Evolutionary conservation across 2,888 invertebrate genomes (phyloP), one percentile per base, ranked within the genome.

Genomic region (Uropetala carovei): DNA sequence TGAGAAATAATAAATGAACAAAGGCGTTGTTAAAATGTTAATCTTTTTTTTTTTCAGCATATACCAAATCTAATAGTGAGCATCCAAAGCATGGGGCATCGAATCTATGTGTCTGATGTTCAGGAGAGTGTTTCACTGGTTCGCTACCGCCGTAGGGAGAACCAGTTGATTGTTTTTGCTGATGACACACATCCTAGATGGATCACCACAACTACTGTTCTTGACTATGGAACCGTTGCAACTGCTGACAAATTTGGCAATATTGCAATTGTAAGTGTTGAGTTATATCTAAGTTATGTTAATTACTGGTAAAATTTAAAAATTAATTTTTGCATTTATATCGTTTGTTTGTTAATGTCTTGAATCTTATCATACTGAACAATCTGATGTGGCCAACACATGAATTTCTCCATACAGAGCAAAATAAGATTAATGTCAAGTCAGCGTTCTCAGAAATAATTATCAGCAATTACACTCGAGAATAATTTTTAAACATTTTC

Each of bases 211-310:
- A 98, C 98, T 5, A 97, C 98, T 93, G 96, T 99, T 92, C 95
- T 99, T 91, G 99, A 99, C 95, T 99, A 99, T 94, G 98, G 99
- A 94, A 99, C 99, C 0, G 97, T 99, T 22, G 99, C 99, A 0
- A 97, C 98, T 93, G 98, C 99, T 11, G 99, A 99, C 95, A 99
- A 99, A 95, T 99, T 99, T 96, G 99, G 99, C 60, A 99, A 99
- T 94, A 96, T 99, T 93, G 97, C 98, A 92, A 97, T 99, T 92
- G 97, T 99, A 94, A 95, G 96, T 95, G 92, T 75, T 18, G 43
- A 5, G 14, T 8, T 30, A 18, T 10, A 83, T 57, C 16, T 43
- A 43, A n/a, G 43, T 22, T 75, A 10, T 27, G 27, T 10, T 27
- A 13, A 75, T 22, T 75, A 3, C 43, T 5, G 5, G 43, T 43